A percentile compares a stretch with the other conserved stretches of the same genome.
These are phyloP conservation scores for Teleiodes luculella DNA, from an alignment of 2,888 invertebrate genomes.

Conservation along the genomic window DNA sequence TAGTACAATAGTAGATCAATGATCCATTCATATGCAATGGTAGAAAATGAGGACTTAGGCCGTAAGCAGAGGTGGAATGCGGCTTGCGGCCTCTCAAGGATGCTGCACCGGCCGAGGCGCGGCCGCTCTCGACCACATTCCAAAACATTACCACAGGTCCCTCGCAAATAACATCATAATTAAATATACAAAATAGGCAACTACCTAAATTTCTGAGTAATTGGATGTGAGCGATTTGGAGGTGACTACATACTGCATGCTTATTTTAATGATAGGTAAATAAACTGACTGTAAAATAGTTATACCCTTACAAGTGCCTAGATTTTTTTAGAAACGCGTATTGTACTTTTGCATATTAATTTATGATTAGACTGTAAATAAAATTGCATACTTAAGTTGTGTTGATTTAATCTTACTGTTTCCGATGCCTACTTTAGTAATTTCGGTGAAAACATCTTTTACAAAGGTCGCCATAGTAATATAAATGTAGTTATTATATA, in stretches of 20 bases:
- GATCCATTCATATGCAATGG: constrained; percentile 25
- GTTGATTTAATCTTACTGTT: too few species aligned
- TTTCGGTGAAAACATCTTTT: too few species aligned
- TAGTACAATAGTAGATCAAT: too few species aligned
- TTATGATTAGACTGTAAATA: too few species aligned
- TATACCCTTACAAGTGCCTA: too few species aligned
- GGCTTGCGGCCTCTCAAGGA: constrained; percentile 77
- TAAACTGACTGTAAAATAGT: neutral
- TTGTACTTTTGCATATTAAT: too few species aligned
- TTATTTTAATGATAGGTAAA: too few species aligned
- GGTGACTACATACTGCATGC: neutral
- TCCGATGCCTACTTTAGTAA: too few species aligned
- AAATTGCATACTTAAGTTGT: too few species aligned
- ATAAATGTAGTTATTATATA: too few species aligned
- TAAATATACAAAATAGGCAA: constrained; percentile 20
- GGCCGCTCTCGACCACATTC: constrained; percentile 62
- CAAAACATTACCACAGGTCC: constrained; percentile 38
- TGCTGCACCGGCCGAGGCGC: constrained; percentile 62
- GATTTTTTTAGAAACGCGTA: too few species aligned
- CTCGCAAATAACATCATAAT: constrained; percentile 28
- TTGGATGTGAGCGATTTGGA: constrained; percentile 2
- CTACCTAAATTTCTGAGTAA: constrained; percentile 5
- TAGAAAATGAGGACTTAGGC: constrained; percentile 61
- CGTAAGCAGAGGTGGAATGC: constrained; percentile 72
- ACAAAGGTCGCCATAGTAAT: too few species aligned